Percentiles rank a stretch among this genome's conserved stretches.
phyloP scores from a whole-genome alignment of 2,797 vertebrate species.

The Tauraco hartlaubi region DNA sequence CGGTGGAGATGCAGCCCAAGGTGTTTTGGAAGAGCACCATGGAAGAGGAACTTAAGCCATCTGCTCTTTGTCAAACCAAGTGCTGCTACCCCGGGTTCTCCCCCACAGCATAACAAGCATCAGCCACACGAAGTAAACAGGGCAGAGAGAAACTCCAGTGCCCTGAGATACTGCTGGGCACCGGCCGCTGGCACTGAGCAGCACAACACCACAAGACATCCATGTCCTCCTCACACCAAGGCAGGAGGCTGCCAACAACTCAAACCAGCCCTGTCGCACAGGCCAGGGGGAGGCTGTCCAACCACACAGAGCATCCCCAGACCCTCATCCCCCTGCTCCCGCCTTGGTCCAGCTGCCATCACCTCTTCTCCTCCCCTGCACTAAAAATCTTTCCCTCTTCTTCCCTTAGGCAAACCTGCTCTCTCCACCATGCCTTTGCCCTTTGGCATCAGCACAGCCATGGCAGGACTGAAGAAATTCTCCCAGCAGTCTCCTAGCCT shows the following conservation, averaged over 20 bases:
- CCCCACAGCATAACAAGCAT: not conserved
- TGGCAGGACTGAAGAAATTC: not conserved
- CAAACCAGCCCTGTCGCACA: not conserved
- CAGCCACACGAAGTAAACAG: not conserved
- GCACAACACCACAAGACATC: not conserved
- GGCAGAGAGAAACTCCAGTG: slow-evolving; percentile 22
- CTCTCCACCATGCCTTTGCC: not conserved
- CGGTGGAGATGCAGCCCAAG: not conserved
- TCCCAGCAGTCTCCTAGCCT: not conserved
- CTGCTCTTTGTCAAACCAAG: slow-evolving; percentile 30
- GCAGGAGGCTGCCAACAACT: not conserved
- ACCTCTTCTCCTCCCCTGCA: not conserved
- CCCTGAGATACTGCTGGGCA: not conserved
- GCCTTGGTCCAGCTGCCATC: not conserved
- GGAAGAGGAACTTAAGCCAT: not conserved
- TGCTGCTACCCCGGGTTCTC: not conserved
- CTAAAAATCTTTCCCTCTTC: not conserved
- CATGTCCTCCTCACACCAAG: not conserved
- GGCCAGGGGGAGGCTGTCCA: not conserved
- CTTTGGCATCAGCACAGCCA: not conserved
- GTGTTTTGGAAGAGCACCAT: not conserved
- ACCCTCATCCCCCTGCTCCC: not conserved
- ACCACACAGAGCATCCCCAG: not conserved
- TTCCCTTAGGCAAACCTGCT: not conserved
- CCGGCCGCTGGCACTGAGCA: rapidly evolving